A percentile compares a stretch with the other conserved stretches of the same genome.
phyloP scores from a whole-genome alignment of 2,113 vertebrate genomes.

The Gulo gulo region DNA sequence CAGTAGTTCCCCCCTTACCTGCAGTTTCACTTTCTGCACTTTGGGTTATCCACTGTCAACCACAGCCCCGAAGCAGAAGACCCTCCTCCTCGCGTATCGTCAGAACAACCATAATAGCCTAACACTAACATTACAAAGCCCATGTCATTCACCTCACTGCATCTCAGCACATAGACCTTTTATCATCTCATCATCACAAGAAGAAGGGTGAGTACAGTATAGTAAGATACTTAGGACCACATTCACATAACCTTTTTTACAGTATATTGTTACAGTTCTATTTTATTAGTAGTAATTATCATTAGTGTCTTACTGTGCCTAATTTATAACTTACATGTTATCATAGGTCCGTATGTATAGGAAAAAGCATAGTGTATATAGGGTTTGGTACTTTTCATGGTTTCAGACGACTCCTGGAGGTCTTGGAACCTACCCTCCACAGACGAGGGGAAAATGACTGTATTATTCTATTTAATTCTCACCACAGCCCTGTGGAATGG shows the following conservation, averaged over 20 bases:
- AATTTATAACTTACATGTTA: not conserved
- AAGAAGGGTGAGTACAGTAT: not conserved
- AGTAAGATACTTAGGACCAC: not conserved
- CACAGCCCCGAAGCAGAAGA: too few species aligned
- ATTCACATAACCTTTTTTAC: not conserved
- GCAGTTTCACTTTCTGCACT: not conserved
- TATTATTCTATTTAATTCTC: not conserved
- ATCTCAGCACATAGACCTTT: not conserved
- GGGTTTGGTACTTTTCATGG: not conserved
- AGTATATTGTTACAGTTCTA: not conserved
- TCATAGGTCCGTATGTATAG: not conserved
- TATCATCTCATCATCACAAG: not conserved
- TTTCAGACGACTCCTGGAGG: not conserved
- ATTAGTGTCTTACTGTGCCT: not conserved
- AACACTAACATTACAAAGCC: not conserved
- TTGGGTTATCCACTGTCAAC: not conserved
- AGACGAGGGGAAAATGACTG: not conserved
- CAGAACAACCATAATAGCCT: not conserved
- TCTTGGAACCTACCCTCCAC: not conserved
- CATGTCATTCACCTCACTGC: not conserved
- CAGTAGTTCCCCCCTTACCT: not conserved
- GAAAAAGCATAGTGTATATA: not conserved
- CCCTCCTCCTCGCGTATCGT: not conserved
- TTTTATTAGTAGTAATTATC: not conserved
- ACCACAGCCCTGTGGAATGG: not conserved